Conservation (phyloP, 2,797 vertebrate genomes). For the Rhynchotus rufescens region DNA sequence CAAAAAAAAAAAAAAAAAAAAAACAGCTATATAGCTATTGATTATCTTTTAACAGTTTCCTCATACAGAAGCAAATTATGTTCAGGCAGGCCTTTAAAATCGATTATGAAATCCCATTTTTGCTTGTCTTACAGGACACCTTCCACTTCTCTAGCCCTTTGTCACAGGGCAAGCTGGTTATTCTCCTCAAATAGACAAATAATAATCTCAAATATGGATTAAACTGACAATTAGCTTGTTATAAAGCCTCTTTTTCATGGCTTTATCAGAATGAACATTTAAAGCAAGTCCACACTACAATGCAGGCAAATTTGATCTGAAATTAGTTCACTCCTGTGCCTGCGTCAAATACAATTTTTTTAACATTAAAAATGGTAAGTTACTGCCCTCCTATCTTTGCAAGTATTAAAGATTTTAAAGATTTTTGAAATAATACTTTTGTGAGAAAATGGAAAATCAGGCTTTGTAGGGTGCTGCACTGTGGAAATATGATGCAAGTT, state of each 20-base stretch:
- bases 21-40: background rate
- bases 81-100: background rate
- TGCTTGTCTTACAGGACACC: background rate
- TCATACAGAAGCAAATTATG: background rate
- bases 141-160: background rate
- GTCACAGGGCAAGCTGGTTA: background rate
- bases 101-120: background rate
- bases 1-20: conserved; percentile 42
- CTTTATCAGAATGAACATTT: background rate
- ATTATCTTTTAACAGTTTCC: background rate
- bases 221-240: background rate
- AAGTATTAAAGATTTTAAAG: background rate
- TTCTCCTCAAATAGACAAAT: background rate
- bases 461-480: background rate
- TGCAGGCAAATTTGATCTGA: background rate
- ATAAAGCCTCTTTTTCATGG: background rate
- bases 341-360: background rate
- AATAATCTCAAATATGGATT: background rate
- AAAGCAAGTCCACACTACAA: background rate
- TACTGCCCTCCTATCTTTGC: background rate
- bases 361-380: background rate
- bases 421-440: background rate
- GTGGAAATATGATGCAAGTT: background rate
- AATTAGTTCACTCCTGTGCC: conserved; percentile 26
- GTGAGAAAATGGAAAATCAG: background rate